Conservation (phyloP, 2,888 invertebrate species). For the Parnassius orleans region DNA sequence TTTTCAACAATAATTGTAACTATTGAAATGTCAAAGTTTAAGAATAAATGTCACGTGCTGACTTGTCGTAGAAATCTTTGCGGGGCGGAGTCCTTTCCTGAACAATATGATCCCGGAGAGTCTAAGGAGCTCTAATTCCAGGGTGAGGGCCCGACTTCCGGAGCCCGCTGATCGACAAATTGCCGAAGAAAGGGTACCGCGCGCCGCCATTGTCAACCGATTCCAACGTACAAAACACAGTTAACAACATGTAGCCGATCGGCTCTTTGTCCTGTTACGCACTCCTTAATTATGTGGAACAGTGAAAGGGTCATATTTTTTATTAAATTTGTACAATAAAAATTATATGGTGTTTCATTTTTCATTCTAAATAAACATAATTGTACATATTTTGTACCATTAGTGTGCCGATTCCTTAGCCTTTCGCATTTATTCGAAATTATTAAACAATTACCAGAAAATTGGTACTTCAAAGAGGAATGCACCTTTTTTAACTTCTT, state of each 20-base stretch:
- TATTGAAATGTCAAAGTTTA: slow-evolving; percentile 38
- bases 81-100: slow-evolving; percentile 64
- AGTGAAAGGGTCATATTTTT: slow-evolving; percentile 80
- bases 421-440: no score
- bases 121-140: slow-evolving; percentile 68
- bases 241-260: slow-evolving; percentile 75
- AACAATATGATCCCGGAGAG: slow-evolving; percentile 70
- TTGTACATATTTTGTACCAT: no score
- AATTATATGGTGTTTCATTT: slow-evolving; percentile 49
- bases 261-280: slow-evolving; percentile 67
- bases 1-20: slow-evolving; percentile 24
- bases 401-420: no score
- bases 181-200: slow-evolving; percentile 76
- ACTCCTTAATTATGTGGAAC: slow-evolving; percentile 79
- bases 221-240: slow-evolving; percentile 74
- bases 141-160: slow-evolving; percentile 70
- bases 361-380: not conserved
- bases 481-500: no score
- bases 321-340: slow-evolving; percentile 71
- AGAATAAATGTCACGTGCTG: slow-evolving; percentile 69
- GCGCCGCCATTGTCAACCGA: slow-evolving; percentile 74
- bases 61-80: slow-evolving; percentile 46
- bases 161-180: slow-evolving; percentile 74
- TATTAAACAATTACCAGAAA: no score
- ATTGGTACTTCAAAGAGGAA: no score